Conservation (phyloP, 2,113 vertebrate species). For the Actinemys pallida region DNA sequence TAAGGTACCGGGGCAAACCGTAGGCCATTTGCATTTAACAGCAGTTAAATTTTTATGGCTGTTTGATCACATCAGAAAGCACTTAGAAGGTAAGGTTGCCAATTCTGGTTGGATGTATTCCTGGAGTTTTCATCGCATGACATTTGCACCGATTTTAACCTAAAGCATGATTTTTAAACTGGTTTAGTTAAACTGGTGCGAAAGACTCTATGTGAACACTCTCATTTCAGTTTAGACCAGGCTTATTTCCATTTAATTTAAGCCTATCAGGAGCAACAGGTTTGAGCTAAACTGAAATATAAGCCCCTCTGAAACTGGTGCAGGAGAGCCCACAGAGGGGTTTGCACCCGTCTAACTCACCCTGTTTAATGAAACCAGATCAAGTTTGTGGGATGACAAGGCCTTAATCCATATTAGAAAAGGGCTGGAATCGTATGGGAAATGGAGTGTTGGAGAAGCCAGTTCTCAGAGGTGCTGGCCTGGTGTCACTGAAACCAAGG, state of each 20-base stretch:
- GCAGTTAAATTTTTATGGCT: neutral
- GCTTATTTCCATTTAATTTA: neutral
- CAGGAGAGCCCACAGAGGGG: neutral
- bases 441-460: neutral
- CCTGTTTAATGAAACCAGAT: neutral
- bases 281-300: neutral
- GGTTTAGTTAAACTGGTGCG: neutral
- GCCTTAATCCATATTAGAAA: neutral
- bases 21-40: neutral
- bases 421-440: neutral
- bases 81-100: too few species aligned
- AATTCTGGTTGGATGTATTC: too few species aligned
- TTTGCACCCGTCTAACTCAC: neutral
- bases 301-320: neutral
- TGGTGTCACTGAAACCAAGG: neutral
- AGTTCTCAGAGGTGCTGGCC: neutral
- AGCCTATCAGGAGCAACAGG: neutral
- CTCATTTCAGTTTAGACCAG: neutral
- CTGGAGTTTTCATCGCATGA: too few species aligned
- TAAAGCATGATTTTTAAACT: neutral
- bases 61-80: neutral
- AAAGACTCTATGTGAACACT: neutral
- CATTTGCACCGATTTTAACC: neutral
- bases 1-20: too few species aligned
- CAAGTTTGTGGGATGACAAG: neutral